phyloP scores from a whole-genome alignment of 2,113 vertebrate genomes.

The Triplophysa tibetana region DNA sequence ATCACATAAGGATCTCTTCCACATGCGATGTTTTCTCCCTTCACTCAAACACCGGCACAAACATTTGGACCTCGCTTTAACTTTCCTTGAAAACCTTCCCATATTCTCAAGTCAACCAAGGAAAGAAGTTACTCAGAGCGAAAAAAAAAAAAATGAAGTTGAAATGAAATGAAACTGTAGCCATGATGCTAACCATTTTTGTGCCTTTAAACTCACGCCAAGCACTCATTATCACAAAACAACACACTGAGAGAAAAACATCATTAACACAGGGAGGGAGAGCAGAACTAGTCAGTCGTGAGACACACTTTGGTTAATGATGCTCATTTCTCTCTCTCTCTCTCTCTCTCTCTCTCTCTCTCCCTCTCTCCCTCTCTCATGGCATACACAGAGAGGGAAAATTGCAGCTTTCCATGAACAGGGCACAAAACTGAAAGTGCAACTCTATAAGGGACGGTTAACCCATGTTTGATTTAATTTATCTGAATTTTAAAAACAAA shows the following conservation, averaged over 20 bases:
- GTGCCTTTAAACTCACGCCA: constrained; percentile 43
- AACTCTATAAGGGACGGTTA: too few species aligned
- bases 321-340: not conserved
- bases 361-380: not conserved
- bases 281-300: constrained; percentile 5
- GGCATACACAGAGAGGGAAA: not conserved
- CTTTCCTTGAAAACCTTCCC: not conserved
- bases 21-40: not conserved
- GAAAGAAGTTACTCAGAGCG: constrained; percentile 2
- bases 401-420: too few species aligned
- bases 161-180: constrained; percentile 35
- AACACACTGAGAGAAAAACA: constrained; percentile 24
- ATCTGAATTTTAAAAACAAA: too few species aligned
- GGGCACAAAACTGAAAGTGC: not conserved
- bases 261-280: constrained; percentile 5
- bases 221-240: constrained; percentile 36
- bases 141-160: constrained; percentile 12
- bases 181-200: constrained; percentile 12
- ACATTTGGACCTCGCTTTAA: not conserved
- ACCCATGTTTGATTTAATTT: too few species aligned
- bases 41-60: not conserved
- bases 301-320: not conserved
- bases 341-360: not conserved
- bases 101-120: not conserved
- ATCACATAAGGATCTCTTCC: not conserved